phyloP scores from a whole-genome alignment of 2,888 invertebrate genomes.

The Mellilla xanthometata region DNA sequence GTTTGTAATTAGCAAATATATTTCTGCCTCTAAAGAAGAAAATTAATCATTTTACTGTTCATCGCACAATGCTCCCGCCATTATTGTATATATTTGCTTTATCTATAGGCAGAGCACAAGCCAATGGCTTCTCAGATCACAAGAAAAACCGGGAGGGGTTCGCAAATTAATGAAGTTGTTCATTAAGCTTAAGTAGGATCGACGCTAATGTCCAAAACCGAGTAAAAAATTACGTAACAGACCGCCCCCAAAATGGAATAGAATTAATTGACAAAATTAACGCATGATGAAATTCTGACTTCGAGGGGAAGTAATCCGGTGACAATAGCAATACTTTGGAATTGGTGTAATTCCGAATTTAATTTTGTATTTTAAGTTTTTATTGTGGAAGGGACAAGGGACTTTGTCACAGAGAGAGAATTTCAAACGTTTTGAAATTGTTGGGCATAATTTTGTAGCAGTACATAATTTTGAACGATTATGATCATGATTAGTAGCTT shows the following conservation, averaged over 20 bases:
- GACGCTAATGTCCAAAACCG: slow-evolving; percentile 57
- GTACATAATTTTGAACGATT: too few species aligned
- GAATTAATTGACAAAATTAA: slow-evolving; percentile 33
- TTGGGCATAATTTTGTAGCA: too few species aligned
- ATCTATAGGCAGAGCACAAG: neutral
- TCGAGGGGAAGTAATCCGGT: slow-evolving; percentile 13
- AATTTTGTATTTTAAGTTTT: neutral
- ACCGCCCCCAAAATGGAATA: slow-evolving; percentile 27
- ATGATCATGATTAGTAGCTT: too few species aligned
- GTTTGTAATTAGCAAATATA: too few species aligned
- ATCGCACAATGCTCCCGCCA: too few species aligned
- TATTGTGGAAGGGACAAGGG: too few species aligned
- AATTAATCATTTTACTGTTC: too few species aligned
- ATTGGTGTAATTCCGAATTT: slow-evolving; percentile 10
- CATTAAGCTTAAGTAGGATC: slow-evolving; percentile 72
- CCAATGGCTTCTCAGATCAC: slow-evolving; percentile 20
- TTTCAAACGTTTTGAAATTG: too few species aligned
- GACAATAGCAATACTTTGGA: slow-evolving; percentile 14
- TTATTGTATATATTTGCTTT: too few species aligned
- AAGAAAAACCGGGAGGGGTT: slow-evolving; percentile 44
- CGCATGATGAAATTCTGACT: slow-evolving; percentile 14
- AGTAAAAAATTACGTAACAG: slow-evolving; percentile 48
- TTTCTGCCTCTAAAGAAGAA: too few species aligned
- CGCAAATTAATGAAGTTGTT: slow-evolving; percentile 72
- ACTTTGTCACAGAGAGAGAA: too few species aligned